Percentiles rank a stretch among this genome's conserved stretches.
Evolutionary conservation across 2,113 vertebrate species (phyloP).

Genomic region (Arizona elegans): DNA sequence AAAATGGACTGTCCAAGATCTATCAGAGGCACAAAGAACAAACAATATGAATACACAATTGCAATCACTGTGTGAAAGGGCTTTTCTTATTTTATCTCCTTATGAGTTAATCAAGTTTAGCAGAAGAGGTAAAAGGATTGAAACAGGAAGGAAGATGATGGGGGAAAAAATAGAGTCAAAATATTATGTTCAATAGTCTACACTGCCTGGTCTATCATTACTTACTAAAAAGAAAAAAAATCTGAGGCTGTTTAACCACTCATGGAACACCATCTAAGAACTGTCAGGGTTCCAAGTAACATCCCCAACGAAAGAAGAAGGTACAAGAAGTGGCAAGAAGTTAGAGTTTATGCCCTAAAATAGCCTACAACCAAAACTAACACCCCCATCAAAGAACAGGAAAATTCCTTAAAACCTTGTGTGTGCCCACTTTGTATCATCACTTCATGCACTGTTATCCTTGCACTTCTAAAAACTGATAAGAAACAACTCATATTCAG

Average conservation of each 20-base stretch:
- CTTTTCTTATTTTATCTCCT: neutral
- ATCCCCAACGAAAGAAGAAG: neutral
- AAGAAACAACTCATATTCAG: neutral
- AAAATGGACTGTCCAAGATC: slow-evolving; percentile 99
- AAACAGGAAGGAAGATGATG: neutral
- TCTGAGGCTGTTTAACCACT: neutral
- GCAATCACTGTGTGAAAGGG: neutral
- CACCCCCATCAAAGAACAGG: neutral
- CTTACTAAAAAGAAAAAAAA: neutral
- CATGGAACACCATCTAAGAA: neutral
- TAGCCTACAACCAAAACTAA: neutral
- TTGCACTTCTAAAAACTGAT: neutral
- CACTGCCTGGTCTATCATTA: neutral
- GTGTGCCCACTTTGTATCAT: neutral
- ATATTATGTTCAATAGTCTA: neutral
- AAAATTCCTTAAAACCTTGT: neutral
- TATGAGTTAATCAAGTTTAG: neutral
- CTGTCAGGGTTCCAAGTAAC: no score
- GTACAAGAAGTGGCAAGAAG: neutral
- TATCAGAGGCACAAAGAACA: slow-evolving; percentile 75
- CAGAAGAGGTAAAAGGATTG: neutral
- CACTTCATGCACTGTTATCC: neutral
- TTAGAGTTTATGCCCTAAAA: neutral
- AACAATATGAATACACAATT: slow-evolving; percentile 35
- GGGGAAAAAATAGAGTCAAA: neutral